Conservation (phyloP, 2,888 invertebrate species). For the Heliconius sara region DNA sequence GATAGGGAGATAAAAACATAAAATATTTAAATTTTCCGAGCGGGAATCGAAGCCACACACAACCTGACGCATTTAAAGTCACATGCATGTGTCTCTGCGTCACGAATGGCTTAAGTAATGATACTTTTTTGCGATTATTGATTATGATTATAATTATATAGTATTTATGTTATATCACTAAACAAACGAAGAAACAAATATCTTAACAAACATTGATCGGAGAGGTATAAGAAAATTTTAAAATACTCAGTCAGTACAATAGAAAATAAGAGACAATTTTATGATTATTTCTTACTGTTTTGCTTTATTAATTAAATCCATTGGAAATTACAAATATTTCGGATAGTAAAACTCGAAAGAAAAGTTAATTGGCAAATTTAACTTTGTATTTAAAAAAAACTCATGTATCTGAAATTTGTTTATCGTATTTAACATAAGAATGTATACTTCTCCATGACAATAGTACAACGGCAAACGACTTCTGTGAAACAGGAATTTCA, state of each 20-base stretch:
- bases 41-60: no score
- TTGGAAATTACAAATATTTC: constrained; percentile 34
- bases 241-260: neutral
- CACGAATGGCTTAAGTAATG: no score
- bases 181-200: no score
- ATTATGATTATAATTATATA: no score
- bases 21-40: no score
- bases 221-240: neutral
- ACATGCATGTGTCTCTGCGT: no score
- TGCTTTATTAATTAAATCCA: neutral
- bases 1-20: no score
- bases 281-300: no score
- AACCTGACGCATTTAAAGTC: no score
- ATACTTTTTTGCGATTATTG: no score
- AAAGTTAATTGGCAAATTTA: constrained; percentile 58
- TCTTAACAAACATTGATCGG: neutral
- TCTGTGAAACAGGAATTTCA: constrained; percentile 55
- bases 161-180: no score
- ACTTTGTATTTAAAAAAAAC: constrained; percentile 55
- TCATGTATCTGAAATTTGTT: constrained; percentile 65
- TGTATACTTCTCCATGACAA: constrained; percentile 61
- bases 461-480: constrained; percentile 67
- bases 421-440: constrained; percentile 56
- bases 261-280: no score
- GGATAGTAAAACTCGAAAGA: constrained; percentile 66